phyloP scores from a whole-genome alignment of 2,113 vertebrate genomes.

The Spheniscus mendiculus region DNA sequence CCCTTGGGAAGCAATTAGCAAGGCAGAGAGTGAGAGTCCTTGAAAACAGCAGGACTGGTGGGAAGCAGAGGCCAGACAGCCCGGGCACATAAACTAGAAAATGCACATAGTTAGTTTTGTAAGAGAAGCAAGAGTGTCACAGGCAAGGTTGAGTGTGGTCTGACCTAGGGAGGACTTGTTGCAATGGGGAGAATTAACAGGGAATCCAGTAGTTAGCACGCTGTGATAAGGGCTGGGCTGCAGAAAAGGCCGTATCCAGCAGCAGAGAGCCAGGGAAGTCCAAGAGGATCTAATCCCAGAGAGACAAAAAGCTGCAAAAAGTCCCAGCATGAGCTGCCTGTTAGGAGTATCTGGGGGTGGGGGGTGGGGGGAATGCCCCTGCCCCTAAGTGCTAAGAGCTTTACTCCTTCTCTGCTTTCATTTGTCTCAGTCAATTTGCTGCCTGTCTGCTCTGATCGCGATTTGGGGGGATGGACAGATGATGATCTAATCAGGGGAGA shows the following conservation, averaged over 20 bases:
- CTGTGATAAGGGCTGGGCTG: background rate
- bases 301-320: background rate
- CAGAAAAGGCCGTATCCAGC: background rate
- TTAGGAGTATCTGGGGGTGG: background rate
- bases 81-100: background rate
- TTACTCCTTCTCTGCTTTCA: background rate
- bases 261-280: background rate
- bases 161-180: background rate
- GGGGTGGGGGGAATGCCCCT: background rate
- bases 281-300: background rate
- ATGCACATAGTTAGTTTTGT: background rate
- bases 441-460: background rate
- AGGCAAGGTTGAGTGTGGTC: background rate
- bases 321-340: background rate
- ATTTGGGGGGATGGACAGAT: background rate
- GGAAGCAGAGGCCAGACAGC: background rate
- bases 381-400: background rate
- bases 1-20: slow-evolving; percentile 1
- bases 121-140: background rate
- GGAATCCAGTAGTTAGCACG: background rate
- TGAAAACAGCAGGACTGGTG: background rate
- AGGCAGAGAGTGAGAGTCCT: background rate
- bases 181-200: background rate
- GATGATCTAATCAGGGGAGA: background rate
- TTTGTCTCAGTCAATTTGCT: background rate